Base-by-base conservation (phyloP, 2,888 invertebrate species). In the Pammene aurita region DNA sequence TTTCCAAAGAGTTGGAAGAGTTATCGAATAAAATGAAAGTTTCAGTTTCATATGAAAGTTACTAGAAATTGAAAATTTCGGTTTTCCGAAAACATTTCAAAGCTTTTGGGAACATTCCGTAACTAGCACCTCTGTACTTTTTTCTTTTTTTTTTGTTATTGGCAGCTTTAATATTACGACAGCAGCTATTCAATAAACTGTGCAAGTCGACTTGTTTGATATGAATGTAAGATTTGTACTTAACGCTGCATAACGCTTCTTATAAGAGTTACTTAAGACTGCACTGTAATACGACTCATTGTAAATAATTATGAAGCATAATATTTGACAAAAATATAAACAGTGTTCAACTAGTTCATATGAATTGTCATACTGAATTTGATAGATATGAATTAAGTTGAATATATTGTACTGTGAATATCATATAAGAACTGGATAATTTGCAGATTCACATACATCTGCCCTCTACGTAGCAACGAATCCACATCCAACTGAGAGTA, bases 1-100 rank as follows among this genome's bases (percentile, higher is more conserved):
- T 26, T 26, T 26, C 26, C 26, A 26, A 26, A 26, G 4, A 26
- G 26, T 26, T 26, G n/a, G 4, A 26, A 26, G 4, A 26, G 26
- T 26, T 26, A 44, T 6, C n/a, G 38, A 44, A 6, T n/a, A 44
- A 13, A n/a, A 5, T n/a, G n/a, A 44, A 5, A n/a, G 13, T n/a
- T 44, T 5, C 44, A 4, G 5, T n/a, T 44, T 26, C 52, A 16
- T 26, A 73, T 80, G 71, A 77, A n/a, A n/a, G 77, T 26, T 26
- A 26, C 26, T 26, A 4, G 26, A 26, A 26, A 26, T 26, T 26
- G 26, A 26, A 26, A 26, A 1, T 26, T 26, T n/a, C n/a, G n/a
- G n/a, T n/a, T n/a, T n/a, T n/a, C n/a, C n/a, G n/a, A n/a, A n/a
- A n/a, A n/a, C n/a, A n/a, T n/a, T n/a, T 26, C 4, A 26, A 4